Conservation (phyloP, 2,888 invertebrate genomes). For the Encarsia formosa region DNA sequence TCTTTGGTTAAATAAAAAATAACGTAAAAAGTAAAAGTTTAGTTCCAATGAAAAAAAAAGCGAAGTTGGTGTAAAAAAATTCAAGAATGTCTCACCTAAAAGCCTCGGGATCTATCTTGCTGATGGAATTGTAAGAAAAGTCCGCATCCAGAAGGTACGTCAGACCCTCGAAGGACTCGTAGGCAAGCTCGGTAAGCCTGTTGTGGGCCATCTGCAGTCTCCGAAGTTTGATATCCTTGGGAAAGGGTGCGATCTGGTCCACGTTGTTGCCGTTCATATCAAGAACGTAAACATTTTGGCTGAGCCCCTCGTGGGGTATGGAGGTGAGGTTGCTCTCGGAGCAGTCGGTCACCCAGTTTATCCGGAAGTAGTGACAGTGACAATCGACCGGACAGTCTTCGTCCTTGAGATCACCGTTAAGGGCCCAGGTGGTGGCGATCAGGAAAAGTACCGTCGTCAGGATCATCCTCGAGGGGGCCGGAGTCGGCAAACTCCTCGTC, state of each 20-base stretch:
- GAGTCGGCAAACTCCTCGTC: neutral
- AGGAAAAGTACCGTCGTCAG: neutral
- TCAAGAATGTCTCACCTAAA: constrained; percentile 56
- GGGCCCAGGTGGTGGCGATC: neutral
- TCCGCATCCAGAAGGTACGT: constrained; percentile 68
- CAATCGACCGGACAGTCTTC: constrained; percentile 71
- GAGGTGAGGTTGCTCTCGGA: constrained; percentile 70
- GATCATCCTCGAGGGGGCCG: neutral
- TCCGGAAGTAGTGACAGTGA: constrained; percentile 71
- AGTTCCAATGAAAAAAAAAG: neutral
- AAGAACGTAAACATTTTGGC: constrained; percentile 66
- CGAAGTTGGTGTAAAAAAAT: neutral
- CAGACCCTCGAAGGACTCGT: constrained; percentile 62
- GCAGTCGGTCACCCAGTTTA: constrained; percentile 75
- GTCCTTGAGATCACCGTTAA: constrained; percentile 63
- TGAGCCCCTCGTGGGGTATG: constrained; percentile 66
- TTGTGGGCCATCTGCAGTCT: constrained; percentile 69
- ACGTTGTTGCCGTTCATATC: constrained; percentile 70
- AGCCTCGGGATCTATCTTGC: constrained; percentile 61
- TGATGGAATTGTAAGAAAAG: constrained; percentile 65
- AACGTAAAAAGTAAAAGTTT: neutral
- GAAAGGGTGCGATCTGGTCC: constrained; percentile 59
- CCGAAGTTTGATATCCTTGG: constrained; percentile 65
- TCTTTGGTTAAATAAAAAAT: too few species aligned
- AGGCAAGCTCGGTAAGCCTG: constrained; percentile 58